Percentiles rank a stretch among this genome's conserved stretches.
phyloP scores from a whole-genome alignment of 2,113 vertebrate genomes.

The Hemiscyllium ocellatum region DNA sequence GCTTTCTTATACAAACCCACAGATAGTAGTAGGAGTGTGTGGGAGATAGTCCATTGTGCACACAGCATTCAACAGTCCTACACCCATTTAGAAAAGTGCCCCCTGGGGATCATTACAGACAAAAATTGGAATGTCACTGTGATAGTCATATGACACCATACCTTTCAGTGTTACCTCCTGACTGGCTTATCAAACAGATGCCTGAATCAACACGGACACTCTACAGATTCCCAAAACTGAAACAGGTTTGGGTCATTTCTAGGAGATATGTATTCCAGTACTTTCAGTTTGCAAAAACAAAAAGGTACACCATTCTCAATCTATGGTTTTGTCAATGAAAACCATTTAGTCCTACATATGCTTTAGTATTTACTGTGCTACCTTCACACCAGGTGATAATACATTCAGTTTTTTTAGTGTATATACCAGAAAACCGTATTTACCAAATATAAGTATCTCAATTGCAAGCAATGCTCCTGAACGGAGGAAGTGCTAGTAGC shows the following conservation, averaged over 20 bases:
- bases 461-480: not conserved
- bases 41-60: not conserved
- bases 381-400: too few species aligned
- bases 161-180: not conserved
- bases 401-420: not conserved
- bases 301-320: not conserved
- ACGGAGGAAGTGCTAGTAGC: not conserved
- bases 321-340: not conserved
- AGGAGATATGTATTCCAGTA: not conserved
- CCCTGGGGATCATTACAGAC: not conserved
- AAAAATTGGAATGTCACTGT: slow-evolving; percentile 1
- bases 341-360: not conserved
- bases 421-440: not conserved
- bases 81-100: not conserved
- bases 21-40: not conserved
- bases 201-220: not conserved
- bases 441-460: not conserved
- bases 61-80: not conserved
- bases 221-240: not conserved
- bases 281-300: not conserved
- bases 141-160: not conserved
- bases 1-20: not conserved
- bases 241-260: not conserved
- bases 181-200: not conserved
- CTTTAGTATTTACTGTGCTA: not conserved